Evolutionary conservation across 1,140 invertebrate species (phyloP), one percentile per base, ranked within the genome.

Genomic region (Zaprionus davidi): DNA sequence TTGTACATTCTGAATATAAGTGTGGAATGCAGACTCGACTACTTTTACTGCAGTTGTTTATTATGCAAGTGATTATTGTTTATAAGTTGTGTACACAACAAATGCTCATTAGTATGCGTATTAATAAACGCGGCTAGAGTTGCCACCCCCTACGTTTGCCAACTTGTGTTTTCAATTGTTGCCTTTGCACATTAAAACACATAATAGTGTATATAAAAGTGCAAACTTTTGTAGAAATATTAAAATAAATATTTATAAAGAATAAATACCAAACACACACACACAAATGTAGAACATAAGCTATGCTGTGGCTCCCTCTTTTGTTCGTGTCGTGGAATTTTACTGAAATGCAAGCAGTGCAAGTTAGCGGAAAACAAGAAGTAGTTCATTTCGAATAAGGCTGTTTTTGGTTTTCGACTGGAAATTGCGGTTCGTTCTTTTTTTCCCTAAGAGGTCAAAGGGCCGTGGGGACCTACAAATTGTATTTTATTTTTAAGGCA

Each of bases 1-100:
- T 51, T 22, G 11, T 13, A 13, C 9, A 34, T n/a, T 24, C 13
- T 13, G 51, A 24, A 22, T 0, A 22, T 1, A 38, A 38, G 11
- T 49, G n/a, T 11, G 2, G 15, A 13, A 13, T 44, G 15, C 17
- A 24, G 6, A 46, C 24, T 49, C 7, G 22, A 59, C 22, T 62
- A 26, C 49, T 12, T 44, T 28, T 20, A 44, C 36, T 56, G 58
- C 56, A 58, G 9, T 46, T 28, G 22, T 62, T 17, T 26, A 60
- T 38, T 69, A 36, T 60, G n/a, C 44, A 53, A 51, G 44, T 38
- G 34, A 9, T 53, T 22, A 28, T 51, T 69, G 58, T 63, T 71
- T 63, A 63, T 41, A 56, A 55, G 12, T 44, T 55, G 34, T 55
- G n/a, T 55, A 71, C 58, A 53, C 44, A 51, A 59, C 46, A 59